Evolutionary conservation across 2,113 vertebrate genomes (phyloP), one percentile per base, ranked within the genome.

Genomic region (Sinosuthora webbiana): DNA sequence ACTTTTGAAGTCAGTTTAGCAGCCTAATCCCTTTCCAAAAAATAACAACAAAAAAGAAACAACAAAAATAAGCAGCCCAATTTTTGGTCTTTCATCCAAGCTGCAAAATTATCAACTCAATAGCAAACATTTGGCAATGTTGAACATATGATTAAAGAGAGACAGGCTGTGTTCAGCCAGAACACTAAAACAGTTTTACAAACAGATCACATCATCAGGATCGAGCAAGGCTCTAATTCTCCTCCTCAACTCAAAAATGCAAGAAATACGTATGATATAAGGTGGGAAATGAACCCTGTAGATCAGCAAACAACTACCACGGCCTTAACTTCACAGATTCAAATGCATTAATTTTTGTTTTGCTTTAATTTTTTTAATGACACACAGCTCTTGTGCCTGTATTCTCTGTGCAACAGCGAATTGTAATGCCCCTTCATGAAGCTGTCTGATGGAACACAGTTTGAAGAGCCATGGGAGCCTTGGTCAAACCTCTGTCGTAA

Each of bases 101-200:
- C 64, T 87, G 56, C 73, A 91, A 65, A 94, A 89, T 84, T 77
- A 92, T 67, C 47, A 89, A 94, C 80, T 68, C 83, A 93, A 89
- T 28, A 86, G 91, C 86, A 89, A 91, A 89, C 47, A 84, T 82
- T 84, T 82, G 74, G 64, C 92, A 89, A 77, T 28, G 39, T 19
- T 84, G 77, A 92, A 50, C 53, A 44, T 15, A 81, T 0, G 5
- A 92, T 37, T 67, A 64, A 93, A 89, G 52, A 87, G 63, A 94
- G 53, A 37, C 50, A 63, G 49, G 57, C 60, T 81, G 53, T 27
- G 19, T 82, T 70, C 73, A 44, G 83, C 65, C 91, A 68, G 87
- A 87, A 81, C 30, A 55, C 59, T 39, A 19, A 24, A 60, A 49
- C 31, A 87, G 77, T 64, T 94, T 89, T 73, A 93, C 52, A 93